Conservation (phyloP, 1,140 invertebrate genomes). For the Araneus ventricosus region DNA sequence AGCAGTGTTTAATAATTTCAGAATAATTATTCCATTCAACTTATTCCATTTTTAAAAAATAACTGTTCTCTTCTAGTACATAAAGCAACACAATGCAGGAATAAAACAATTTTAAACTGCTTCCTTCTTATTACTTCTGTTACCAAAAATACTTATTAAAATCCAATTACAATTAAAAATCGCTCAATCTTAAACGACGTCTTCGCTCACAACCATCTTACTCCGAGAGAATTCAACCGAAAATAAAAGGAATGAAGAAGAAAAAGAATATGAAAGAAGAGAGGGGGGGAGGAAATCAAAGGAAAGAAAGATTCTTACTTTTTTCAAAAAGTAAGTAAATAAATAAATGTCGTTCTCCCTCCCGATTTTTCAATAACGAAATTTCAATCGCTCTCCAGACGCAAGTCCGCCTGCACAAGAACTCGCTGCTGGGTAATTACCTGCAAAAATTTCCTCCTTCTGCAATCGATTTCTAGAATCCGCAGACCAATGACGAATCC, state of each 20-base stretch:
- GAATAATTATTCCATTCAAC: too few species aligned
- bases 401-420: background rate
- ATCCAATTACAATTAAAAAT: conserved; percentile 40
- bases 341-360: conserved; percentile 23
- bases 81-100: background rate
- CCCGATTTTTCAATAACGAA: conserved; percentile 39
- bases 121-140: background rate
- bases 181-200: conserved; percentile 22
- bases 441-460: conserved; percentile 12
- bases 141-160: conserved; percentile 29
- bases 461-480: conserved; percentile 6
- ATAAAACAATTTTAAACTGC: background rate
- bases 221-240: background rate
- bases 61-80: background rate
- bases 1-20: too few species aligned
- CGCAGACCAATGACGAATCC: conserved; percentile 37
- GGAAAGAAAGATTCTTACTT: background rate
- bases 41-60: too few species aligned
- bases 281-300: background rate
- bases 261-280: background rate
- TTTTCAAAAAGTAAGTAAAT: conserved; percentile 10
- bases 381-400: conserved; percentile 19
- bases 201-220: background rate
- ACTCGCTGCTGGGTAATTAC: conserved; percentile 4
- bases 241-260: background rate